These are phyloP conservation scores for Motacilla alba DNA, from an alignment of 2,113 vertebrate species.

Conservation along the genomic window DNA sequence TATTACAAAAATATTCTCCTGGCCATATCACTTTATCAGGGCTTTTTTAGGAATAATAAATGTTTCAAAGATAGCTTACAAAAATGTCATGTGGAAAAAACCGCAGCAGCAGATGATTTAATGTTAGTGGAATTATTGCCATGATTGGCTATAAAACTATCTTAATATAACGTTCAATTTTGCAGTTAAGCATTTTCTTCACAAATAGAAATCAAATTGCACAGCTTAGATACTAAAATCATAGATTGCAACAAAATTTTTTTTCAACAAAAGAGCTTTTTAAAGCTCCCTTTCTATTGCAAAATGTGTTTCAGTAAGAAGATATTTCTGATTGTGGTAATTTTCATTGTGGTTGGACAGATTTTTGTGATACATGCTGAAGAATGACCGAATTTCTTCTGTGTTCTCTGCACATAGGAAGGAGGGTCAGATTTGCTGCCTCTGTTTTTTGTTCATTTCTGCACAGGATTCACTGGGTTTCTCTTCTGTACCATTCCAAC, in stretches of 20 bases:
- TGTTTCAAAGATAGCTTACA: not conserved
- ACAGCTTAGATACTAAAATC: not conserved
- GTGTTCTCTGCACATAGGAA: not conserved
- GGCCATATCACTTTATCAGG: not conserved
- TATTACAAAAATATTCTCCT: constrained; percentile 4
- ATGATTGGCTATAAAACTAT: not conserved
- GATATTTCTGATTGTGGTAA: not conserved
- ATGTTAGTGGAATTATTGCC: constrained; percentile 9
- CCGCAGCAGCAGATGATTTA: not conserved
- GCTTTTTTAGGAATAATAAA: not conserved
- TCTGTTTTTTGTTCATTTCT: not conserved
- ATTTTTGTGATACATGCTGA: not conserved
- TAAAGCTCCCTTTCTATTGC: not conserved
- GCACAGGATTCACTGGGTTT: not conserved
- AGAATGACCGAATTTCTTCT: not conserved
- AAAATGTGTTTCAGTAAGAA: not conserved
- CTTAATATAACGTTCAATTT: constrained; percentile 12
- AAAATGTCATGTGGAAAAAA: not conserved
- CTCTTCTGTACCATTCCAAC: not conserved
- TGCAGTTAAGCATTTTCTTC: constrained; percentile 11
- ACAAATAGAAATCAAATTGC: not conserved
- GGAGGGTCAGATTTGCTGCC: not conserved
- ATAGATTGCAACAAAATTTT: not conserved
- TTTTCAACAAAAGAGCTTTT: not conserved
- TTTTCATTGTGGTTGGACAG: not conserved